Evolutionary conservation across 2,888 invertebrate genomes (phyloP).

Genomic region (Dynastes hyllus): DNA sequence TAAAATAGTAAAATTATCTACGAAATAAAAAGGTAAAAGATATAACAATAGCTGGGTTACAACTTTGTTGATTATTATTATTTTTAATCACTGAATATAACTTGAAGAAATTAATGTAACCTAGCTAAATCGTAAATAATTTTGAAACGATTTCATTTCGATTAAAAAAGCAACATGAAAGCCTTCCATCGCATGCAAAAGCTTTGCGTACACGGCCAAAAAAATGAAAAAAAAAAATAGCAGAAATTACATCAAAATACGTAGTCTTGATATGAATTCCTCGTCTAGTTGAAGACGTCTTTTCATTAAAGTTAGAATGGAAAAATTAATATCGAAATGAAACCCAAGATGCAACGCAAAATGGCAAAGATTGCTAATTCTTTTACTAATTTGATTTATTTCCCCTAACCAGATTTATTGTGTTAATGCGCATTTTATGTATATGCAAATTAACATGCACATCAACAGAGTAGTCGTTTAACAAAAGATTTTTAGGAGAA

Average conservation of each 20-base stretch:
- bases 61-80: too few species aligned
- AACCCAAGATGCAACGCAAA: slow-evolving; percentile 28
- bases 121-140: background rate
- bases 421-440: slow-evolving; percentile 47
- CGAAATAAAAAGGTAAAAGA: too few species aligned
- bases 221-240: slow-evolving; percentile 33
- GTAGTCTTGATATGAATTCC: slow-evolving; percentile 1
- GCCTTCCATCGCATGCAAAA: slow-evolving; percentile 38
- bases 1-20: too few species aligned
- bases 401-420: slow-evolving; percentile 12
- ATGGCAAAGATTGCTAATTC: slow-evolving; percentile 18
- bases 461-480: slow-evolving; percentile 47
- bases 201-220: slow-evolving; percentile 32
- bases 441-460: slow-evolving; percentile 49
- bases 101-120: background rate
- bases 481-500: slow-evolving; percentile 38
- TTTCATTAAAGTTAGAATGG: slow-evolving; percentile 13
- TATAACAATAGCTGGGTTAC: too few species aligned
- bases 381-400: background rate
- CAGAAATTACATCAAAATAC: slow-evolving; percentile 17
- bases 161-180: slow-evolving; percentile 40
- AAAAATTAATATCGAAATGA: slow-evolving; percentile 37
- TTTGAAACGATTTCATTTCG: slow-evolving; percentile 28
- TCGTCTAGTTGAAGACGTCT: slow-evolving; percentile 21
- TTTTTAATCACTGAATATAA: background rate